These are phyloP conservation scores for Xenentodon cancila DNA, from an alignment of 2,797 vertebrate genomes.

Conservation along the genomic window DNA sequence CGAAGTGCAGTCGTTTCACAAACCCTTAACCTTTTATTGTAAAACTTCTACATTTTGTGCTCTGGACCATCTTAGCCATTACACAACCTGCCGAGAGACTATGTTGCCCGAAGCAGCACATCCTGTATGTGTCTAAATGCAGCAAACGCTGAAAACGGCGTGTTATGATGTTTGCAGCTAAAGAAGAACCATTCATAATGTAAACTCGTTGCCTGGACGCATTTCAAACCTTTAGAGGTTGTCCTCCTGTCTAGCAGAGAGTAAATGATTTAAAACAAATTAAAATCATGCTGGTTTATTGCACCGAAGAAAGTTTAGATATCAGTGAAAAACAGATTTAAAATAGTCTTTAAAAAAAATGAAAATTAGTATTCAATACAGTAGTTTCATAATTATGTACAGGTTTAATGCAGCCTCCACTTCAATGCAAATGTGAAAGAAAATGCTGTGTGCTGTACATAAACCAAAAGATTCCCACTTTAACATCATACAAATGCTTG, in stretches of 20 bases:
- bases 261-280: constrained; percentile 19
- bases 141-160: constrained; percentile 12
- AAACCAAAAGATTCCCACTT: too few relatives aligned
- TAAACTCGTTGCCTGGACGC: constrained; percentile 25
- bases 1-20: too few relatives aligned
- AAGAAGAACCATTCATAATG: constrained; percentile 30
- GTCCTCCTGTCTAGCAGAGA: constrained; percentile 7
- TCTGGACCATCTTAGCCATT: background rate
- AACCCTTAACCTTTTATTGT: background rate
- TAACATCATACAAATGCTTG: too few relatives aligned
- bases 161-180: constrained; percentile 24
- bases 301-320: too few relatives aligned
- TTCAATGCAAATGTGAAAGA: too few relatives aligned
- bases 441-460: too few relatives aligned
- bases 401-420: too few relatives aligned
- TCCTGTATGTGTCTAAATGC: constrained; percentile 33
- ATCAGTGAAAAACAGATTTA: constrained; percentile 9
- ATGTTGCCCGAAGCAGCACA: constrained; percentile 24
- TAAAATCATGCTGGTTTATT: too few relatives aligned
- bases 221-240: constrained; percentile 34
- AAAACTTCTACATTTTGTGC: background rate
- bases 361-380: too few relatives aligned
- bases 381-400: too few relatives aligned
- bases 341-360: background rate
- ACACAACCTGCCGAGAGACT: background rate